Conservation (phyloP, 2,797 vertebrate species). For the Pantherophis alleghaniensis region DNA sequence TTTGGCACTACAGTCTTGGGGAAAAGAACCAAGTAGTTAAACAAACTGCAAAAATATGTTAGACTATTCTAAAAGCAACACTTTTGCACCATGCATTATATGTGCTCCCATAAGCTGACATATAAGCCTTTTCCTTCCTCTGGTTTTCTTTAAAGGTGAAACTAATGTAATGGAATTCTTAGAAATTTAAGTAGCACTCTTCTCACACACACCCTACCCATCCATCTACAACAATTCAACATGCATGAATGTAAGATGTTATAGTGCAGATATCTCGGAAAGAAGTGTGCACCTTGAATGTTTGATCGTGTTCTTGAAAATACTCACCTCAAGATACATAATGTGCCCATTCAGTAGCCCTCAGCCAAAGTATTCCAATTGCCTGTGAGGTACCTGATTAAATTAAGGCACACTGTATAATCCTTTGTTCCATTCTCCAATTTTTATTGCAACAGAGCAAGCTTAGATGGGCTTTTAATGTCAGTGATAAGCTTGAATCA, state of each 20-base stretch:
- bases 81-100: not conserved
- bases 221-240: not conserved
- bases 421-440: constrained; percentile 17
- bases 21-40: not conserved
- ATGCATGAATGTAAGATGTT: not conserved
- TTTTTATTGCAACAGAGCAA: constrained; percentile 45
- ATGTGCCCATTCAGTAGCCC: constrained; percentile 11
- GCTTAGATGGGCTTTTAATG: constrained; percentile 49
- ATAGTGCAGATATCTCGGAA: not conserved
- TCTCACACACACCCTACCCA: not conserved
- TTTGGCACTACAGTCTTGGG: not conserved
- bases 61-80: not conserved
- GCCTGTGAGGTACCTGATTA: constrained; percentile 45
- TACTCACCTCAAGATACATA: not conserved
- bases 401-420: constrained; percentile 51
- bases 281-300: not conserved
- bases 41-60: not conserved
- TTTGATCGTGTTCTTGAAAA: not conserved
- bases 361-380: constrained; percentile 42
- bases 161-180: not conserved
- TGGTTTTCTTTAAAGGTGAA: not conserved
- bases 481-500: constrained; percentile 48
- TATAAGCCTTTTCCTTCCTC: not conserved
- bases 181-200: not conserved
- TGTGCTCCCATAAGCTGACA: not conserved